A percentile compares a stretch with the other conserved stretches of the same genome.
These are phyloP conservation scores for Prietella phreatophila DNA, from an alignment of 2,113 vertebrate genomes.

Conservation along the genomic window DNA sequence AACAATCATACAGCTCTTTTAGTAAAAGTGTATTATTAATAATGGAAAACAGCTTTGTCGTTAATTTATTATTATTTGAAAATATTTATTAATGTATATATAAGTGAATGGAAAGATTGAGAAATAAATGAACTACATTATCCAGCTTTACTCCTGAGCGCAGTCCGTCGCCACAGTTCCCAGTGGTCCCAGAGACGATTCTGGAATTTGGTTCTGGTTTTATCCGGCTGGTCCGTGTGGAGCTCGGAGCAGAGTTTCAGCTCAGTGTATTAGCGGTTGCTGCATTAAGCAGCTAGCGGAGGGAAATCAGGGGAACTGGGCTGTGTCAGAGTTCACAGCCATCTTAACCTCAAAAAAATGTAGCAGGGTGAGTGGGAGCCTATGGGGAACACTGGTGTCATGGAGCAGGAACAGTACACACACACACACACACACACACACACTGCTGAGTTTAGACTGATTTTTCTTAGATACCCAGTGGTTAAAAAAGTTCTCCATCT, in stretches of 20 bases:
- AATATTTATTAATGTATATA: background rate
- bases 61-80: background rate
- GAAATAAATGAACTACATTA: too few species aligned
- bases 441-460: background rate
- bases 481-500: background rate
- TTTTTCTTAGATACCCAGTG: background rate
- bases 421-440: background rate
- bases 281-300: slow-evolving; percentile 12
- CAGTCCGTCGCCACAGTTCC: background rate
- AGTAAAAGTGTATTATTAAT: too few species aligned
- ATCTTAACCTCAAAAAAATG: slow-evolving; percentile 20
- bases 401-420: background rate
- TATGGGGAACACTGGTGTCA: background rate
- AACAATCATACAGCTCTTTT: too few species aligned
- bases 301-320: slow-evolving; percentile 6
- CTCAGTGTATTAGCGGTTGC: background rate
- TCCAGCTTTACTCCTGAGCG: background rate
- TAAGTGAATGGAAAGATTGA: background rate
- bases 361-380: background rate
- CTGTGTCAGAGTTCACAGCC: slow-evolving; percentile 11
- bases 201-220: background rate
- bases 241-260: slow-evolving; percentile 24
- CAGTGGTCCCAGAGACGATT: background rate
- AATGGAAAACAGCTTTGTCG: too few species aligned
- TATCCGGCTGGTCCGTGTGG: slow-evolving; percentile 1